Conservation (phyloP, 1,140 invertebrate species). For the Drosophila elegans region DNA sequence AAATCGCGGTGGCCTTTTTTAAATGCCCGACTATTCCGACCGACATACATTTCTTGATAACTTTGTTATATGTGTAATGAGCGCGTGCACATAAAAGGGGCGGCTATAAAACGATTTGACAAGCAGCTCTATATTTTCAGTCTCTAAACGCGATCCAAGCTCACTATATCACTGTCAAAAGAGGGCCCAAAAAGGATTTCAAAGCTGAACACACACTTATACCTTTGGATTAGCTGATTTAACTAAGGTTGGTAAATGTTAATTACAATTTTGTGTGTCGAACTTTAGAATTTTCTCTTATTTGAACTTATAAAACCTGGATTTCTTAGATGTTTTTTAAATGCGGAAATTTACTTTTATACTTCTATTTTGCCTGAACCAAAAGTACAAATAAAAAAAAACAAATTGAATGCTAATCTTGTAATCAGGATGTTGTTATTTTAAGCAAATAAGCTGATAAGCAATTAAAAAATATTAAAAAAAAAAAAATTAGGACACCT, state of each 20-base stretch:
- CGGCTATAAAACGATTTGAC: conserved; percentile 68
- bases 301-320: no score
- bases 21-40: conserved; percentile 20
- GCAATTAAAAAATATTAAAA: background rate
- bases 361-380: no score
- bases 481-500: background rate
- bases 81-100: conserved; percentile 28
- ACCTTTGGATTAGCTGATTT: conserved; percentile 41
- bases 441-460: no score
- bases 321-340: no score
- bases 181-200: conserved; percentile 11
- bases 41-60: conserved; percentile 23
- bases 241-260: conserved; percentile 44
- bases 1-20: conserved; percentile 47
- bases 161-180: conserved; percentile 37
- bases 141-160: conserved; percentile 40
- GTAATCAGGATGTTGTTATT: no score
- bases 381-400: background rate
- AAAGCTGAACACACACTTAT: background rate
- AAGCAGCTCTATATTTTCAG: conserved; percentile 72
- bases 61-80: conserved; percentile 26
- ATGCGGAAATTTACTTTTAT: no score
- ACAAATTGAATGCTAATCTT: no score
- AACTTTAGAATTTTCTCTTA: no score
- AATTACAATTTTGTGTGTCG: no score